phyloP scores from a whole-genome alignment of 2,113 vertebrate species.

The Dendrocopos noguchii region DNA sequence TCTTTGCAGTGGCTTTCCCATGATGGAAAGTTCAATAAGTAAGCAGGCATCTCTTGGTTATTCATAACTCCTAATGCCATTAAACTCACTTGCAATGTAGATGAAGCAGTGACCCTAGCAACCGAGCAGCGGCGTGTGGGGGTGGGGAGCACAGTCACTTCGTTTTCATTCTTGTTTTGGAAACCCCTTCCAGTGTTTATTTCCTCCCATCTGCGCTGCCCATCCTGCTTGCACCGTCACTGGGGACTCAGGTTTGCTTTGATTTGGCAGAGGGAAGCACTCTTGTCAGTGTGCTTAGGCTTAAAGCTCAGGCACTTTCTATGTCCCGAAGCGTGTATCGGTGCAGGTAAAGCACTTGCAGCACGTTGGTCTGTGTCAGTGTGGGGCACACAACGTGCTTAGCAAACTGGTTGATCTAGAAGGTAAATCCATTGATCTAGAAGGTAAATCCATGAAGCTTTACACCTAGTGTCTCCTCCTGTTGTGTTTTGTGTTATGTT shows the following conservation, averaged over 20 bases:
- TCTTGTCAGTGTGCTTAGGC: neutral
- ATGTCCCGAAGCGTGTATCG: neutral
- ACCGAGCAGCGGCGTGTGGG: neutral
- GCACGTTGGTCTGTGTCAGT: neutral
- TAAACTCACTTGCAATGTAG: slow-evolving; percentile 44
- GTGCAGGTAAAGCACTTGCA: neutral
- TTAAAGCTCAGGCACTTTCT: neutral
- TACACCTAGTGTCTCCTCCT: neutral
- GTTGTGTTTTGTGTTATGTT: neutral
- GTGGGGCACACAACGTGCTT: neutral
- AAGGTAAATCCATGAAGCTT: neutral
- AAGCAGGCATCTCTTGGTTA: neutral
- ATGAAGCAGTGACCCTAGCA: slow-evolving; percentile 19
- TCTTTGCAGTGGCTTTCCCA: neutral
- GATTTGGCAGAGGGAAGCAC: neutral
- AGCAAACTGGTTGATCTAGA: neutral
- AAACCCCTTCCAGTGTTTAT: rapidly evolving
- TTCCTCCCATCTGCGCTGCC: neutral
- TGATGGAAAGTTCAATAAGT: neutral
- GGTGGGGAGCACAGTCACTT: neutral
- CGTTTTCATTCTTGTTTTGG: neutral
- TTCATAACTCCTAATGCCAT: slow-evolving; percentile 29
- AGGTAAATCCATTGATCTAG: neutral
- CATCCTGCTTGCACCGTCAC: neutral
- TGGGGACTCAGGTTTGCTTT: neutral